phyloP scores from a whole-genome alignment of 2,797 vertebrate genomes.

The Cuniculus paca region DNA sequence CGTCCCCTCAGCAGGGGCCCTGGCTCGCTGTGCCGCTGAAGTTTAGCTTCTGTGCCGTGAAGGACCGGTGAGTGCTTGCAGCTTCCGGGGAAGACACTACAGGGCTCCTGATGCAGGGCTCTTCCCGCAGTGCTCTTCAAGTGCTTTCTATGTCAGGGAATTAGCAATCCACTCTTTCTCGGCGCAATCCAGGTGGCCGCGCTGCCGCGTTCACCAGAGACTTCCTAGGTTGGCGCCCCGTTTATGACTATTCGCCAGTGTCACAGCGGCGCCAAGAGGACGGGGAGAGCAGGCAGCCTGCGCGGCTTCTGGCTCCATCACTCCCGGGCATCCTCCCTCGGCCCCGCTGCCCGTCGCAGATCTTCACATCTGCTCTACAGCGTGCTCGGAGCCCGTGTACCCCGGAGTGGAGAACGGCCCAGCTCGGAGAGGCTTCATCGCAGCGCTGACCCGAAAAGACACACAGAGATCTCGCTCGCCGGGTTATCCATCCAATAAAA shows the following conservation, averaged over 20 bases:
- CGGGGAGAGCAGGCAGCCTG: background rate
- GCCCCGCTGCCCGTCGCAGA: conserved; percentile 52
- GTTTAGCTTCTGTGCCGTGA: background rate
- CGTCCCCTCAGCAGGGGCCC: background rate
- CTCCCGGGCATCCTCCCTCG: conserved; percentile 62
- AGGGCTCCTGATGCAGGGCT: background rate
- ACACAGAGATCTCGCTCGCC: conserved; percentile 77
- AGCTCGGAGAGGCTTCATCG: conserved; percentile 77
- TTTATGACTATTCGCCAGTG: conserved; percentile 47
- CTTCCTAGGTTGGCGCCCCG: conserved; percentile 21
- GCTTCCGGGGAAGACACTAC: background rate
- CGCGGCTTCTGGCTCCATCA: conserved; percentile 62
- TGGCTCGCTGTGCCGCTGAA: background rate
- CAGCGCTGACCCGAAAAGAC: conserved; percentile 76
- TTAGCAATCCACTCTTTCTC: conserved; percentile 52
- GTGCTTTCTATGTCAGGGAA: conserved; percentile 36
- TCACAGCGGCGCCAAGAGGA: conserved; percentile 41
- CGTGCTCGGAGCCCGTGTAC: conserved; percentile 4
- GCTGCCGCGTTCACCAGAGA: conserved; percentile 15
- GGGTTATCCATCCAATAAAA: conserved; percentile 77
- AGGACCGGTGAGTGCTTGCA: background rate
- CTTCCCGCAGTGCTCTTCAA: background rate
- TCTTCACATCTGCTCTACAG: conserved; percentile 70
- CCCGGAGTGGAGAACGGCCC: conserved; percentile 57
- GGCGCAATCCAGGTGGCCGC: conserved; percentile 62